Evolutionary conservation across 2,888 invertebrate genomes (phyloP).

Genomic region (Diploptera punctata): DNA sequence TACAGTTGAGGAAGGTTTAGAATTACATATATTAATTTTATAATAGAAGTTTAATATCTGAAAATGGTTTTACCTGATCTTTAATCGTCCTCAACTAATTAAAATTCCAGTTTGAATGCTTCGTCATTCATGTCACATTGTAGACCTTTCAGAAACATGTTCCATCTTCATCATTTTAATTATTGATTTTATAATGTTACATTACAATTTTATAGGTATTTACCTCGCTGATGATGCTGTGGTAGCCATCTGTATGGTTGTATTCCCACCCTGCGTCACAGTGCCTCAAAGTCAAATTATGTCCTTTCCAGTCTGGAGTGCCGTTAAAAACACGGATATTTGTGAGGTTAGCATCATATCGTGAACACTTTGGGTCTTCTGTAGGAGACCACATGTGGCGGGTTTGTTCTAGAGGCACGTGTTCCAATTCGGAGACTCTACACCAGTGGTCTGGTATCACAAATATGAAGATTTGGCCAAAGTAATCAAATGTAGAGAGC

Average conservation of each 20-base stretch:
- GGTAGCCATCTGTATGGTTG: conserved; percentile 27
- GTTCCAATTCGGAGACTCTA: conserved; percentile 39
- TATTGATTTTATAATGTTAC: no score
- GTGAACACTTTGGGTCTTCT: background rate
- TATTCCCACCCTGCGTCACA: conserved; percentile 60
- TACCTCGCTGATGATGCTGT: conserved; percentile 33
- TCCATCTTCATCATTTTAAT: no score
- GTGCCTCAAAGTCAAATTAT: conserved; percentile 38
- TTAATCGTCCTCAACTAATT: no score
- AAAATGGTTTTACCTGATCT: no score
- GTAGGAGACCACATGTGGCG: background rate
- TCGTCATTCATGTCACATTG: no score
- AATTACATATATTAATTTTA: no score
- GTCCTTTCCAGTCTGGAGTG: background rate
- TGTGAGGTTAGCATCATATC: conserved; percentile 3
- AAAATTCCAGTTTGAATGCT: no score
- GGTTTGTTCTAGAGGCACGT: background rate
- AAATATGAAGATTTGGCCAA: conserved; percentile 66
- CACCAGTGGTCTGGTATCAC: conserved; percentile 60
- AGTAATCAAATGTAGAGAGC: conserved; percentile 63
- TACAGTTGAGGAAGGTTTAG: no score
- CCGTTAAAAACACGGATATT: background rate
- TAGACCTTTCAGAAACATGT: no score
- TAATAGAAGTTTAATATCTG: no score
- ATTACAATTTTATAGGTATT: no score